phyloP scores from a whole-genome alignment of 2,888 invertebrate species.

The Cheilosia scutellata region DNA sequence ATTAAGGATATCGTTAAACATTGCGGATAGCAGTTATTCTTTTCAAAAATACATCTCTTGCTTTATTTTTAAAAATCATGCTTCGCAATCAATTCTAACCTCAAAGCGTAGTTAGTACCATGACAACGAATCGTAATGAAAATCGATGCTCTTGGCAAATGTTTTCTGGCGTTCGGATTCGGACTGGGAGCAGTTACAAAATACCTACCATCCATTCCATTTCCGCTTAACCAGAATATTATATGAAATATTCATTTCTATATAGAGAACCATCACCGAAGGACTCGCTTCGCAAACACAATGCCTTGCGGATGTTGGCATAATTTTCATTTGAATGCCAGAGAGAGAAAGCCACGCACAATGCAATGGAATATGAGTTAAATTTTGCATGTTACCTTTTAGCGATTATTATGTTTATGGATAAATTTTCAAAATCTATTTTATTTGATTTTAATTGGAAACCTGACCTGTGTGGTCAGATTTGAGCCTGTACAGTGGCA shows the following conservation, averaged over 20 bases:
- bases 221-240: constrained; percentile 21
- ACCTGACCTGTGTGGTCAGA: not conserved
- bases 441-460: not conserved
- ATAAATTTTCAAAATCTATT: not conserved
- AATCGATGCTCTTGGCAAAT: no score
- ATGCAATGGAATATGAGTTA: not conserved
- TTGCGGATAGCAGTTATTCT: no score
- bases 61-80: no score
- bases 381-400: not conserved
- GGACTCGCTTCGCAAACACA: no score
- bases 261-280: not conserved
- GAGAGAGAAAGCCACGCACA: no score
- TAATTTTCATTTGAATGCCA: not conserved
- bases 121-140: no score
- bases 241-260: constrained; percentile 7
- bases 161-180: no score
- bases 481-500: not conserved
- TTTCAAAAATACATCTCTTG: no score
- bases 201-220: constrained; percentile 7
- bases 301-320: constrained; percentile 13
- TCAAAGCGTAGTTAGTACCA: no score
- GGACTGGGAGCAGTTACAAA: no score
- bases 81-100: no score
- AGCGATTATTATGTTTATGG: not conserved
- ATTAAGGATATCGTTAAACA: no score